phyloP scores from a whole-genome alignment of 2,888 invertebrate genomes.

The Hirtodrosophila duncani region DNA sequence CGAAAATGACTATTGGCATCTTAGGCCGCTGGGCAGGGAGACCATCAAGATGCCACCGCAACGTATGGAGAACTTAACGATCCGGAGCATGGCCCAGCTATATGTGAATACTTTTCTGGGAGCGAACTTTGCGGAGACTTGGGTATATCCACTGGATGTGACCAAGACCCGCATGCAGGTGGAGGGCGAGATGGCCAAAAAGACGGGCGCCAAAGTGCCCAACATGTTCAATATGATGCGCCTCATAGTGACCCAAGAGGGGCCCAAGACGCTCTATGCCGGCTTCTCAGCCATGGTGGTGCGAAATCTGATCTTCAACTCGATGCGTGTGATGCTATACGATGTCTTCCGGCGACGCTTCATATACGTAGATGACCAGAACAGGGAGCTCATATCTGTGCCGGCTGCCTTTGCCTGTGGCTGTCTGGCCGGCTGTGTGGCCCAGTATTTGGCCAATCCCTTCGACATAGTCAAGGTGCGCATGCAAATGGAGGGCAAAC shows the following conservation, averaged over 20 bases:
- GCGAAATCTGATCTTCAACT: slow-evolving; percentile 49
- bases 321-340: slow-evolving; percentile 43
- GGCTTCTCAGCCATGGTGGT: slow-evolving; percentile 48
- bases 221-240: slow-evolving; percentile 17
- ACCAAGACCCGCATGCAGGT: slow-evolving; percentile 50
- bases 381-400: slow-evolving; percentile 11
- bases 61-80: slow-evolving; percentile 15
- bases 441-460: slow-evolving; percentile 48
- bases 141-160: slow-evolving; percentile 36
- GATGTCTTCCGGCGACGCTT: slow-evolving; percentile 39
- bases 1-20: slow-evolving; percentile 25
- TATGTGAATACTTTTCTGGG: slow-evolving; percentile 47
- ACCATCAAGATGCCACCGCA: neutral
- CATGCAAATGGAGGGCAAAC: slow-evolving; percentile 45
- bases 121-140: slow-evolving; percentile 43
- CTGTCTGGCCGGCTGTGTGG: slow-evolving; percentile 34
- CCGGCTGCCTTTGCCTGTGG: slow-evolving; percentile 34
- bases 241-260: slow-evolving; percentile 26
- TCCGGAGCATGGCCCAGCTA: slow-evolving; percentile 14
- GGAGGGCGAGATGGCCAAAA: slow-evolving; percentile 34
- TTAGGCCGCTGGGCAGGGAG: slow-evolving; percentile 2
- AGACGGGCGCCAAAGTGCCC: slow-evolving; percentile 10
- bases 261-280: slow-evolving; percentile 22
- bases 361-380: slow-evolving; percentile 3
- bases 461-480: slow-evolving; percentile 47